Percentiles rank a stretch among this genome's conserved stretches.
Evolutionary conservation across 2,888 invertebrate species (phyloP).

Genomic region (Ochropleura leucogaster): DNA sequence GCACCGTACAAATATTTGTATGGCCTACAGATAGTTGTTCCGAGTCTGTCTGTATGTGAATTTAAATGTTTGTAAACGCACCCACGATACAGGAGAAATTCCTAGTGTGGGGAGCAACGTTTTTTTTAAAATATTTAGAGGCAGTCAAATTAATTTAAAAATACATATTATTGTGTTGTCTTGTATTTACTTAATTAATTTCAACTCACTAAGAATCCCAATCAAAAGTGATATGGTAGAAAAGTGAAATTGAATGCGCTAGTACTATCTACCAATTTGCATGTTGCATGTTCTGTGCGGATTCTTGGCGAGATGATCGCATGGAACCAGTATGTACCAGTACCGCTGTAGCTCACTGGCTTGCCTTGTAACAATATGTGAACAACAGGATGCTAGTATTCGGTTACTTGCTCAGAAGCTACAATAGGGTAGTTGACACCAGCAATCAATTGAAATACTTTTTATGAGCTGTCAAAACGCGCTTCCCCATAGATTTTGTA

Average conservation of each 20-base stretch:
- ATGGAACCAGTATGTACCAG: not conserved
- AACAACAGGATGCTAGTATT: slow-evolving; percentile 37
- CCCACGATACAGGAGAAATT: too few species aligned
- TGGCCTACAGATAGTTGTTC: too few species aligned
- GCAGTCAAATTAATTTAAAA: too few species aligned
- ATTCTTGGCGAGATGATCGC: slow-evolving; percentile 24
- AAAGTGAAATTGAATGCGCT: slow-evolving; percentile 44
- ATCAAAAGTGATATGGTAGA: slow-evolving; percentile 39
- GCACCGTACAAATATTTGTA: too few species aligned
- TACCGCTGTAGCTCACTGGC: not conserved
- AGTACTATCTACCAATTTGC: slow-evolving; percentile 36
- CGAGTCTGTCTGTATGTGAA: too few species aligned
- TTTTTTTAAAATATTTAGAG: too few species aligned
- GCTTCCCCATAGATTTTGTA: too few species aligned
- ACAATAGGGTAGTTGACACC: too few species aligned
- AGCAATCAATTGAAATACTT: too few species aligned
- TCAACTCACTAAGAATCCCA: not conserved
- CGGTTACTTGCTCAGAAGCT: slow-evolving; percentile 21
- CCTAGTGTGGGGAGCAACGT: too few species aligned
- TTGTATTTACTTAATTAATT: not conserved
- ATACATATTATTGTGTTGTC: not conserved
- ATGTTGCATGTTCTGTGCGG: slow-evolving; percentile 47
- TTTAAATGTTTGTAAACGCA: too few species aligned
- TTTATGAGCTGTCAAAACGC: too few species aligned
- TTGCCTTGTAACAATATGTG: slow-evolving; percentile 45